Evolutionary conservation across 2,113 vertebrate species (phyloP).

Genomic region (Eretmochelys imbricata): DNA sequence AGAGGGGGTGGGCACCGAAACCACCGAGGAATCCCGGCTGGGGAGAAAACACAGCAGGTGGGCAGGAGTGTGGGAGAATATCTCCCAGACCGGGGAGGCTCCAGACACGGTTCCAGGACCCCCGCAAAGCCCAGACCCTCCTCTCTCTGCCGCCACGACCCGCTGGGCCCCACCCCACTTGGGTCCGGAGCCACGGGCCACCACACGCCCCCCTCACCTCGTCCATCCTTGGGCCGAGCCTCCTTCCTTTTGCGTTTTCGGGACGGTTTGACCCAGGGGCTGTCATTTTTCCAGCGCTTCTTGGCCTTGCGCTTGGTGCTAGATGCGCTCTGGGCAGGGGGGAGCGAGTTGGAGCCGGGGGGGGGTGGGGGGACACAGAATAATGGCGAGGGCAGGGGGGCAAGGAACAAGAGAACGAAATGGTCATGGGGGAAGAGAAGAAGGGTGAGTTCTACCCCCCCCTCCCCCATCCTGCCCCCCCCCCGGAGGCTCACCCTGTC

Average conservation of each 20-base stretch:
- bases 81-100: not conserved
- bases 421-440: no score
- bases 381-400: no score
- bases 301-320: conserved; percentile 68
- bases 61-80: not conserved
- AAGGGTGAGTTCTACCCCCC: not conserved
- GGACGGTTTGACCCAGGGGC: conserved; percentile 79
- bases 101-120: not conserved
- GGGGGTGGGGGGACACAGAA: not conserved
- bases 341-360: no score
- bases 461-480: not conserved
- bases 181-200: not conserved
- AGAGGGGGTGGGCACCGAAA: no score
- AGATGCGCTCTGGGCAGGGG: conserved; percentile 64
- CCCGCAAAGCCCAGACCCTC: no score
- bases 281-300: conserved; percentile 79
- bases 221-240: conserved; percentile 56
- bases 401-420: not conserved
- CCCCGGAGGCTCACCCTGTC: conserved; percentile 75
- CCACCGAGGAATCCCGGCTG: no score
- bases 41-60: not conserved
- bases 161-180: not conserved
- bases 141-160: no score
- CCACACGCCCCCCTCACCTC: conserved; percentile 52
- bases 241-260: conserved; percentile 79